phyloP scores from a whole-genome alignment of 2,888 invertebrate species.

The Trichopoda pennipes region DNA sequence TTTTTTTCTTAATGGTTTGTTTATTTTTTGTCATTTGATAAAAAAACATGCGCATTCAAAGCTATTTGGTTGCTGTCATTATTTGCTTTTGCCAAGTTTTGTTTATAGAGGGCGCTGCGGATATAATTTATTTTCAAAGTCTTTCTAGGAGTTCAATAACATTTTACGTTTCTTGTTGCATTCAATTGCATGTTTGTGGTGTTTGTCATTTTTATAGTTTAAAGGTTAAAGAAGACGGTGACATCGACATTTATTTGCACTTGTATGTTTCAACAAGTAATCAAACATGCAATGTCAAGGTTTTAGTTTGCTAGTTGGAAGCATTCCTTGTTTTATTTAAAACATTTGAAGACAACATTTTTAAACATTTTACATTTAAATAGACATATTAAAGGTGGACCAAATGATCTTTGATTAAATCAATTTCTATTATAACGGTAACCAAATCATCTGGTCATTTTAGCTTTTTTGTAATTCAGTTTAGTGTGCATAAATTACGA shows the following conservation, averaged over 20 bases:
- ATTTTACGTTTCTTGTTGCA: slow-evolving; percentile 42
- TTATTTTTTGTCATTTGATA: neutral
- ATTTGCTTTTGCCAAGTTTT: slow-evolving; percentile 45
- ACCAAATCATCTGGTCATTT: no score
- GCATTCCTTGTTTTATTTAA: neutral
- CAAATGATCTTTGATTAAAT: no score
- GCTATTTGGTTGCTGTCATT: slow-evolving; percentile 16
- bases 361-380: no score
- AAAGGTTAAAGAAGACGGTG: slow-evolving; percentile 26
- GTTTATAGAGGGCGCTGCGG: slow-evolving; percentile 62
- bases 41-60: slow-evolving; percentile 38
- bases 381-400: no score
- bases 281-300: slow-evolving; percentile 54
- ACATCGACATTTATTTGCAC: slow-evolving; percentile 24
- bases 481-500: no score
- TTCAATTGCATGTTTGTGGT: neutral
- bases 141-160: slow-evolving; percentile 63
- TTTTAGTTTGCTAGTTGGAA: slow-evolving; percentile 3
- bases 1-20: slow-evolving; percentile 11
- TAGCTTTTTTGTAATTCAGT: no score
- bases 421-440: no score
- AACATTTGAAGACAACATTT: neutral
- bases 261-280: neutral
- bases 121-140: slow-evolving; percentile 6
- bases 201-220: slow-evolving; percentile 3